These are phyloP conservation scores for Temnopleurus reevesii DNA, from an alignment of 53 echinoderm and acorn worm species.

Conservation along the genomic window DNA sequence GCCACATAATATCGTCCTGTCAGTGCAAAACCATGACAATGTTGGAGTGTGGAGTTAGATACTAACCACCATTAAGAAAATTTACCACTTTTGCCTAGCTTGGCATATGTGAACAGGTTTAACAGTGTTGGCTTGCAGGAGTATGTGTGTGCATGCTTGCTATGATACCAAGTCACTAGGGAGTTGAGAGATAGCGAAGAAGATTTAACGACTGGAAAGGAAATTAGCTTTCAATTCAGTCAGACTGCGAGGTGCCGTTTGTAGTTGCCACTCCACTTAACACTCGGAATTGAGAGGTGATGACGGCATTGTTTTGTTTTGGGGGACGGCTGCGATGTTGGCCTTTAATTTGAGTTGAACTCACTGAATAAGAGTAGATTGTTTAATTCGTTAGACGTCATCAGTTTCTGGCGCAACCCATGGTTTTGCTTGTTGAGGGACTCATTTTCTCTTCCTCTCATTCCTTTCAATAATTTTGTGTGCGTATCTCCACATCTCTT, in stretches of 20 bases:
- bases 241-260: conserved; percentile 43
- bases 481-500: no score
- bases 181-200: conserved; percentile 16
- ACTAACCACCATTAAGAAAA: no score
- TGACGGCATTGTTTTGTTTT: conserved; percentile 29
- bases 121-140: not conserved
- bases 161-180: not conserved
- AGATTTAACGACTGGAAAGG: conserved; percentile 28
- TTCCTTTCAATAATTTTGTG: no score
- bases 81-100: no score
- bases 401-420: no score
- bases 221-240: conserved; percentile 21
- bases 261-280: conserved; percentile 38
- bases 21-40: no score
- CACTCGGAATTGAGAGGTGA: conserved; percentile 7
- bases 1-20: no score
- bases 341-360: conserved; percentile 10
- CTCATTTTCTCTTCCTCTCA: no score
- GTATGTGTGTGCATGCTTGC: not conserved
- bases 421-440: no score
- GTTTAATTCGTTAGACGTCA: not conserved
- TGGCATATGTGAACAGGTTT: no score
- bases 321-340: not conserved
- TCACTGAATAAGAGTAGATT: not conserved
- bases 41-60: no score